These are phyloP conservation scores for Rhabdornis inornatus DNA, from an alignment of 2,113 vertebrate genomes.

Conservation along the genomic window DNA sequence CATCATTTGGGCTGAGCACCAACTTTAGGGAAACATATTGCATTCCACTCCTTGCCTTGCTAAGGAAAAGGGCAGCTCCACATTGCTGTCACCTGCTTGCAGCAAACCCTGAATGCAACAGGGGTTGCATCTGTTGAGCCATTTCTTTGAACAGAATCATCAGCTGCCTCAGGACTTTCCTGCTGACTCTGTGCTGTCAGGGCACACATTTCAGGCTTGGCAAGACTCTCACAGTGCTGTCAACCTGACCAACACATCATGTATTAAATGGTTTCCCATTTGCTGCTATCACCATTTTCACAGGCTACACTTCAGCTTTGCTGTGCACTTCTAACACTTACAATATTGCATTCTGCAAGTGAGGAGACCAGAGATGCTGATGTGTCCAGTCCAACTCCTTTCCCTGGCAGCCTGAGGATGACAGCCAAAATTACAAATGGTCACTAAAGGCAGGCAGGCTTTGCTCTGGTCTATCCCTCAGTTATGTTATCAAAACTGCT, in stretches of 20 bases:
- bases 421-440: neutral
- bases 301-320: neutral
- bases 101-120: neutral
- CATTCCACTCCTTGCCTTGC: neutral
- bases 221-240: neutral
- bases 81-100: neutral
- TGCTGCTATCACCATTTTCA: conserved; percentile 47
- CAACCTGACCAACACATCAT: neutral
- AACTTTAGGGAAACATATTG: neutral
- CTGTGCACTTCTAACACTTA: neutral
- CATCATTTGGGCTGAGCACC: neutral
- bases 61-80: neutral
- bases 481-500: neutral
- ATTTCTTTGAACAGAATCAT: neutral
- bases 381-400: neutral
- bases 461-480: neutral
- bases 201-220: neutral
- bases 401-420: neutral
- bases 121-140: neutral
- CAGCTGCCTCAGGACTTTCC: neutral
- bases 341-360: neutral
- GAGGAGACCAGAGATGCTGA: neutral
- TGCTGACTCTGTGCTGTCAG: neutral
- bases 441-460: neutral
- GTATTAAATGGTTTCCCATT: conserved; percentile 1